Percentiles rank a stretch among this genome's conserved stretches.
Evolutionary conservation across 2,113 vertebrate species (phyloP).

Genomic region (Cromileptes altivelis): DNA sequence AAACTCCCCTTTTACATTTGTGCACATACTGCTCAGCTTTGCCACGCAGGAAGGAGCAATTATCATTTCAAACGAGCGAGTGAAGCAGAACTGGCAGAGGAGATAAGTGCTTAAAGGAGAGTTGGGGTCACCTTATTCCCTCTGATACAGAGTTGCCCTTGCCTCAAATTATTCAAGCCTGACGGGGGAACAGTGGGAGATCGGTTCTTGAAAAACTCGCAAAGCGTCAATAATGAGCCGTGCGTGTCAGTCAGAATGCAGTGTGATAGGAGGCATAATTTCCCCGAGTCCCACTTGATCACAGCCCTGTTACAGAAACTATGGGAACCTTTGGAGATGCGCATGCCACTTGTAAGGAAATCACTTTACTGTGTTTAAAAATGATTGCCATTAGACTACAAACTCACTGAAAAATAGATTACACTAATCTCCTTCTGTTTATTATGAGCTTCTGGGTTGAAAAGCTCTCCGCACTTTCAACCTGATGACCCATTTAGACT

Average conservation of each 20-base stretch:
- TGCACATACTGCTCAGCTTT: constrained; percentile 56
- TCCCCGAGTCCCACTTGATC: constrained; percentile 36
- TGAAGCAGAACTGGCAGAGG: constrained; percentile 73
- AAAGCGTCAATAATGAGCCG: constrained; percentile 69
- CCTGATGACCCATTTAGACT: constrained; percentile 42
- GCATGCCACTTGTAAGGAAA: constrained; percentile 31
- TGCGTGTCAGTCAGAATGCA: constrained; percentile 44
- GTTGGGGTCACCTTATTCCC: constrained; percentile 75
- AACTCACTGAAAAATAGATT: constrained; percentile 49
- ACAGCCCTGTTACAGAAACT: constrained; percentile 37
- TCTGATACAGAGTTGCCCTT: constrained; percentile 74
- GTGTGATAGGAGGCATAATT: constrained; percentile 42
- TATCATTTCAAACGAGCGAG: constrained; percentile 78
- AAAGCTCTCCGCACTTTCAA: constrained; percentile 44
- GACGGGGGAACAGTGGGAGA: constrained; percentile 68
- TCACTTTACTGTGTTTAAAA: constrained; percentile 19
- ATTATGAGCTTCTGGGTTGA: constrained; percentile 31
- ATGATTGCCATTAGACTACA: constrained; percentile 14
- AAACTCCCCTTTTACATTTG: constrained; percentile 57
- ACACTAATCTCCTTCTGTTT: constrained; percentile 48
- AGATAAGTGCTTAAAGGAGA: constrained; percentile 79
- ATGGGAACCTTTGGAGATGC: constrained; percentile 10
- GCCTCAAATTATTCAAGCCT: constrained; percentile 72
- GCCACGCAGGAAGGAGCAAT: constrained; percentile 65
- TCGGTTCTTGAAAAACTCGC: constrained; percentile 54